Conservation (phyloP, 2,888 invertebrate genomes). For the Junonia oenone region DNA sequence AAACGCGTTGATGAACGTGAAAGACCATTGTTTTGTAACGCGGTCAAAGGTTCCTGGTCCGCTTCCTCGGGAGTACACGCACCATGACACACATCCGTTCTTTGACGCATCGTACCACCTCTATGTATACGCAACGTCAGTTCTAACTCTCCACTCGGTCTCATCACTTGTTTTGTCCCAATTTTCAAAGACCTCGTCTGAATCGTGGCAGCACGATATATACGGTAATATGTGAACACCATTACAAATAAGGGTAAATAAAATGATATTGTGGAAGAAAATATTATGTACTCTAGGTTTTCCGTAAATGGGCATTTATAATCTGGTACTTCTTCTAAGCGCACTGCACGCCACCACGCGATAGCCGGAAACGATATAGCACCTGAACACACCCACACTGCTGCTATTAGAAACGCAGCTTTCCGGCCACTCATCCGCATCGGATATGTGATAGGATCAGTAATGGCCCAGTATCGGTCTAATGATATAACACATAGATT, state of each 20-base stretch:
- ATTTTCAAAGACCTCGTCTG: conserved; percentile 94
- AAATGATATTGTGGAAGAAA: conserved; percentile 98
- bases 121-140: conserved; percentile 95
- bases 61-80: conserved; percentile 85
- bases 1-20: conserved; percentile 85
- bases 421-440: conserved; percentile 94
- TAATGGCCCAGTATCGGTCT: conserved; percentile 99
- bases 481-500: conserved; percentile 98
- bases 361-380: conserved; percentile 99
- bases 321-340: conserved; percentile 88
- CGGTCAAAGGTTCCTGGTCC: conserved; percentile 85
- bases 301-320: conserved; percentile 97
- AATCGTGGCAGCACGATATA: conserved; percentile 95
- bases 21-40: conserved; percentile 88
- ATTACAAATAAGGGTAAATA: conserved; percentile 97
- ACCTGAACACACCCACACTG: conserved; percentile 97
- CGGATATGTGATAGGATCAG: conserved; percentile 98
- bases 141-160: conserved; percentile 91
- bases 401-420: conserved; percentile 92
- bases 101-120: conserved; percentile 88
- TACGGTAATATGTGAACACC: conserved; percentile 98
- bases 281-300: conserved; percentile 96
- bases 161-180: conserved; percentile 93
- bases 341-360: conserved; percentile 95
- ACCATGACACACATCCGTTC: conserved; percentile 72